Base-by-base conservation (phyloP, 2,797 vertebrate species). In the Acrossocheilus fasciatus region DNA sequence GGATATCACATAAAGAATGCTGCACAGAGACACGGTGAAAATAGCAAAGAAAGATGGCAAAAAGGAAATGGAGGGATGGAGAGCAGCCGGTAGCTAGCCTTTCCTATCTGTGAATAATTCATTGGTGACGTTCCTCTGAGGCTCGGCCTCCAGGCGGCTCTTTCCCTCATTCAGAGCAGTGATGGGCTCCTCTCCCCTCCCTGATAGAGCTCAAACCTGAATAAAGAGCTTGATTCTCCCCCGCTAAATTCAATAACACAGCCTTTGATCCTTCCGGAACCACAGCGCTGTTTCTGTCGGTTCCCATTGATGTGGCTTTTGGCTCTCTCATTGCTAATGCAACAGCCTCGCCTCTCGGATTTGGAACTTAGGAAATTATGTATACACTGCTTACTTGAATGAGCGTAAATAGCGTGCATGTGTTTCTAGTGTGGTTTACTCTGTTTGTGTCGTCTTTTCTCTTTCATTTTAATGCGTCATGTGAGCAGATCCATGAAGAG, bases 91-190 rank as follows among this genome's bases (percentile, higher is more conserved):
- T 66, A 54, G 76, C 68, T 77, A 85, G 82, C 70, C 79, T 86
- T 90, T 88, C 76, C 78, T 85, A 54, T 69, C 39, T 81, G 90
- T 90, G 88, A 90, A 90, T 90, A 85, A 90, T 90, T 90, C 85
- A 90, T 84, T 36, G 34, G 74, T 87, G 88, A 77, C 79, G 88
- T 87, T 85, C 82, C 82, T 89, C 84, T 81, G 87, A 87, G 89
- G 76, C 74, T 83, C 50, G 82, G 73, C 85, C 88, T 88, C 90
- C 85, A 88, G 88, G 82, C 83, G 87, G 74, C 88, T 89, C 80
- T 89, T 87, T 88, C 26, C 72, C 76, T 85, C 78, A 81, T 86
- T 86, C 84, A 75, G 54, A 81, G 57, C 69, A 30, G 69, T 74
- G 69, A 81, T 81, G 84, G 87, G 57, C 77, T 87, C 82, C 75